phyloP scores from a whole-genome alignment of 2,113 vertebrate species.

The Danio rerio region DNA sequence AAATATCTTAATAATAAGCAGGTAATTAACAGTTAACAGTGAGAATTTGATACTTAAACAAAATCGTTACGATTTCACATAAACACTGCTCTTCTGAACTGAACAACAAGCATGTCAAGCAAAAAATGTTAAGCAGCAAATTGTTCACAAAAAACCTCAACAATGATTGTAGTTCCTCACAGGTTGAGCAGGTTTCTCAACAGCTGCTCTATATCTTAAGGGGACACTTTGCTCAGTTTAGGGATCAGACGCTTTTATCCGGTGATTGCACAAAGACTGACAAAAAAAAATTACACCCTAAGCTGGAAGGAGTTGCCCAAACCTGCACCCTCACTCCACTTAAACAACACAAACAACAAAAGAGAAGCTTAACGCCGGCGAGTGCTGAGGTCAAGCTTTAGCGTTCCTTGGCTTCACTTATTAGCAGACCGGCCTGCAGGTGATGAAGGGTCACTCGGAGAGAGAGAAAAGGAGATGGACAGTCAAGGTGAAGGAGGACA shows the following conservation, averaged over 20 bases:
- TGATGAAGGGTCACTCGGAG: not conserved
- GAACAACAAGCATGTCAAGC: too few species aligned
- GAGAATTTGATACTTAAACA: too few species aligned
- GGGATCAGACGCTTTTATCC: conserved; percentile 52
- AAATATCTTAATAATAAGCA: too few species aligned
- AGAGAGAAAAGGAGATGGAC: conserved; percentile 49
- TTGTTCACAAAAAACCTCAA: too few species aligned
- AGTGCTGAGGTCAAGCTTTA: conserved; percentile 43
- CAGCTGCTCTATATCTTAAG: conserved; percentile 37
- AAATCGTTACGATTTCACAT: too few species aligned
- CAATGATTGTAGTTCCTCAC: too few species aligned
- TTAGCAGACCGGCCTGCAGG: conserved; percentile 10
- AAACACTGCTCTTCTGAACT: too few species aligned
- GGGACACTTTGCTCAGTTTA: conserved; percentile 37
- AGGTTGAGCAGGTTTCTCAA: not conserved
- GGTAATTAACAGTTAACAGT: too few species aligned
- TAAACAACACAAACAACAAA: conserved; percentile 48
- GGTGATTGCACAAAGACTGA: conserved; percentile 33
- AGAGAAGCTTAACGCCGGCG: conserved; percentile 43
- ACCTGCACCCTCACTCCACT: conserved; percentile 50
- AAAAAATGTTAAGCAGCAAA: too few species aligned
- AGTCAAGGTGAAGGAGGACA: conserved; percentile 69
- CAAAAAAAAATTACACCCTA: conserved; percentile 33
- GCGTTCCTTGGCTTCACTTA: conserved; percentile 17
- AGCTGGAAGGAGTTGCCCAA: conserved; percentile 43